These are phyloP conservation scores for Enteromius argenteus DNA, from an alignment of 2,797 vertebrate species.

Conservation along the genomic window DNA sequence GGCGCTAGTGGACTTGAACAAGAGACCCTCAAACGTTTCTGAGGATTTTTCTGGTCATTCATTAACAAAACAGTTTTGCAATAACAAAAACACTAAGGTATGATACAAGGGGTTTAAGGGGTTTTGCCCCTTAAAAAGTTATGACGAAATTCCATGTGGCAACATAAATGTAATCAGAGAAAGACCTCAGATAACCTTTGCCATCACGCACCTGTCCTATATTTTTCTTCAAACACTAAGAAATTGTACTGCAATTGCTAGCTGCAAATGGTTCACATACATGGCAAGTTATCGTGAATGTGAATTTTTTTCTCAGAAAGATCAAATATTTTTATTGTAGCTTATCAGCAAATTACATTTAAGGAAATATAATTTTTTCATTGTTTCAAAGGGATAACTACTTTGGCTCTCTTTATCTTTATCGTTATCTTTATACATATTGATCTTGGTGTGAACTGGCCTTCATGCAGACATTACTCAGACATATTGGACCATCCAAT, in stretches of 20 bases:
- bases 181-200: neutral
- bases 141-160: neutral
- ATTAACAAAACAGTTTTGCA: neutral
- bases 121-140: neutral
- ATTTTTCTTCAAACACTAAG: neutral
- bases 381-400: neutral
- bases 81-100: neutral
- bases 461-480: neutral
- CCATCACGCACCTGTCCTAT: neutral
- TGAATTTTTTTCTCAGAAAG: neutral
- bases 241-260: neutral
- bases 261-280: neutral
- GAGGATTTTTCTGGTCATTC: neutral
- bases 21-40: neutral
- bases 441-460: neutral
- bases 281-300: neutral
- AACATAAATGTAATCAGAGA: neutral
- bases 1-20: neutral
- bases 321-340: neutral
- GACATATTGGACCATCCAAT: neutral
- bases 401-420: neutral
- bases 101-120: neutral
- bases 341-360: neutral
- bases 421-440: neutral
- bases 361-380: neutral